Evolutionary conservation across 1,140 invertebrate species (phyloP), one percentile per base, ranked within the genome.

Genomic region (Mercenaria mercenaria): DNA sequence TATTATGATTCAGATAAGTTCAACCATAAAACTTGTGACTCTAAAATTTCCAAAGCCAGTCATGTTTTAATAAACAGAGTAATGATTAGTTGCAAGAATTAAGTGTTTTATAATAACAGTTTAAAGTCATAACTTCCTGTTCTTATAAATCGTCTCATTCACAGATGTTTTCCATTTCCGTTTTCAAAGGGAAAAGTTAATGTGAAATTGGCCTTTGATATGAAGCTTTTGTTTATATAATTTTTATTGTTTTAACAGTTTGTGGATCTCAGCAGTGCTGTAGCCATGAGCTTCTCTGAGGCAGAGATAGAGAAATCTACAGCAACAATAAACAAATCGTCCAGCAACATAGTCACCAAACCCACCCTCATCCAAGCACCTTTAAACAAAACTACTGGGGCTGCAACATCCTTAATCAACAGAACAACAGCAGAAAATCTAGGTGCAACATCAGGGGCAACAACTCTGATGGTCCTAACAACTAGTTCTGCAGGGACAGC

Each of bases 241-340:
- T n/a, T n/a, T n/a, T n/a, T n/a, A n/a, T n/a, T n/a, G n/a, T 47
- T 47, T 47, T 47, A 97, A 52, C 97, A 99, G 98, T 99, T 99
- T 95, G 99, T 99, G 95, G 98, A 98, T 90, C 96, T 99, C 94
- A 98, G 98, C 94, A 99, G 99, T 96, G 97, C 98, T 89, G 96
- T 99, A 87, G 99, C 99, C 74, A 83, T 95, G 85, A 92, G 93
- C 84, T 92, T 91, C 20, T 90, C 95, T 50, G 94, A 95, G 64
- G 74, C 91, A 84, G 92, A 94, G 23, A 74, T 80, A 23, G 91
- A 91, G 50, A 85, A 85, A 59, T 37, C 47, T 1, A 18, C n/a
- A 50, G 29, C 34, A 29, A 23, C 50, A 2, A 8, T 37, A 74
- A 92, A 91, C 93, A 93, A 89, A 89, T 56, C 93, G n/a, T 89